Base-by-base conservation (phyloP, 2,113 vertebrate species). In the Coptodon rendalli region DNA sequence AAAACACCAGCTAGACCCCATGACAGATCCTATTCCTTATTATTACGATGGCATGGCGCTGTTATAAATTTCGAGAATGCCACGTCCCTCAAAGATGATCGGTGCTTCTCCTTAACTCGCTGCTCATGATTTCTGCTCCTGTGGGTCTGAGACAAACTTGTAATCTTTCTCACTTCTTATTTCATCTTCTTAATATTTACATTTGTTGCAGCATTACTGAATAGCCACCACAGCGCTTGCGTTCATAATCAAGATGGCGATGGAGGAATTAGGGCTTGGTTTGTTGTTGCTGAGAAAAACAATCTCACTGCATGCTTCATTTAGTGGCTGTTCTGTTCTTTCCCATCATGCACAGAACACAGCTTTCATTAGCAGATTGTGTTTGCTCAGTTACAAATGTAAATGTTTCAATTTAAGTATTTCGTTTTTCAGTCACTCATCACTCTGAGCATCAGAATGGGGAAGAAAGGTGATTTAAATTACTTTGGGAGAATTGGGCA, bases 1-100 rank as follows among this genome's bases (percentile, higher is more conserved):
- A 93, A 94, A 95, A 94, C 90, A 93, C 71, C 88, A 90, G 92
- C 94, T 83, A 83, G 82, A 91, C 93, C 73, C 90, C 79, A 56
- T 91, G 94, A 94, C 94, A 83, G 88, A 93, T 89, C 83, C 91
- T 36, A 93, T 95, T 90, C 83, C 92, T 94, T 93, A 87, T 91
- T 93, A 90, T 90, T 93, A 94, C 88, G 84, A 89, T 56, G 88
- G 85, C 57, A 78, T 38, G 57, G 81, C 68, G 17, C 45, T 19
- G 84, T 84, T 87, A 80, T 88, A 84, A 90, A 93, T 93, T 68
- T 89, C 94, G 34, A 86, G 50, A 19, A 79, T 31, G 85, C 86
- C 27, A 14, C 22, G 80, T 89, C 71, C 81, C 87, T 85, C 87
- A 80, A 52, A 90, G 82, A 89, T 88, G 88, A 91, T 91, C 89